Evolutionary conservation across 2,888 invertebrate species (phyloP).

Genomic region (Drosophila lutescens): DNA sequence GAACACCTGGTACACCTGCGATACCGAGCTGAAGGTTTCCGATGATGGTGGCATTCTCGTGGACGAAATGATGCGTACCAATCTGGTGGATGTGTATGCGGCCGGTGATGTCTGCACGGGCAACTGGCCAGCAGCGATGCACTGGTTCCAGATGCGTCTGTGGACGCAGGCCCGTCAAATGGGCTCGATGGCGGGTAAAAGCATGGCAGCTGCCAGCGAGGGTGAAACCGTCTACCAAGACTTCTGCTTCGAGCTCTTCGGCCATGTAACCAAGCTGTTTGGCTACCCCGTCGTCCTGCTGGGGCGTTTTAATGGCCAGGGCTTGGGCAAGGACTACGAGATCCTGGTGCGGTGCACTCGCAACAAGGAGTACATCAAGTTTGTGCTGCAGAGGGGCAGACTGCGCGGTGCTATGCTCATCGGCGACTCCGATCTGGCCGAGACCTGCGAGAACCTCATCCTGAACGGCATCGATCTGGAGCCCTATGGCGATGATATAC

Average conservation of each 20-base stretch:
- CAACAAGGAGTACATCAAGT: conserved; percentile 93
- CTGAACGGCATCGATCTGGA: conserved; percentile 96
- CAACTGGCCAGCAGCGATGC: conserved; percentile 90
- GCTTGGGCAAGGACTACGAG: conserved; percentile 91
- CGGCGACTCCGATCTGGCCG: conserved; percentile 98
- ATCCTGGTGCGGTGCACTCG: conserved; percentile 93
- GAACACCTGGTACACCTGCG: conserved; percentile 86
- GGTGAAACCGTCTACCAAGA: conserved; percentile 91
- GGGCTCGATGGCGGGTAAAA: conserved; percentile 96
- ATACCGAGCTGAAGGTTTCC: conserved; percentile 85
- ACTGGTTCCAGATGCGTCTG: conserved; percentile 97
- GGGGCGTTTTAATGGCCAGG: conserved; percentile 97
- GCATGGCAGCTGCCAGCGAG: conserved; percentile 88
- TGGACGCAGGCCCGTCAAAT: conserved; percentile 99
- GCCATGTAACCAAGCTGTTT: conserved; percentile 97
- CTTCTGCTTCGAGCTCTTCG: conserved; percentile 98
- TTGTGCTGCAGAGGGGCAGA: conserved; percentile 92
- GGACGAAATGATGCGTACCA: conserved; percentile 93
- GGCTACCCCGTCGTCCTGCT: conserved; percentile 96
- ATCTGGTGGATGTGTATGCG: conserved; percentile 91
- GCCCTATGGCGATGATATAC: conserved; percentile 94
- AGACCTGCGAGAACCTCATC: conserved; percentile 99
- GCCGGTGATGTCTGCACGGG: conserved; percentile 97
- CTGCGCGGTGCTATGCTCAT: conserved; percentile 97
- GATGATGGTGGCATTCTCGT: conserved; percentile 94